phyloP scores from a whole-genome alignment of 2,888 invertebrate species.

The Euzophera pinguis region DNA sequence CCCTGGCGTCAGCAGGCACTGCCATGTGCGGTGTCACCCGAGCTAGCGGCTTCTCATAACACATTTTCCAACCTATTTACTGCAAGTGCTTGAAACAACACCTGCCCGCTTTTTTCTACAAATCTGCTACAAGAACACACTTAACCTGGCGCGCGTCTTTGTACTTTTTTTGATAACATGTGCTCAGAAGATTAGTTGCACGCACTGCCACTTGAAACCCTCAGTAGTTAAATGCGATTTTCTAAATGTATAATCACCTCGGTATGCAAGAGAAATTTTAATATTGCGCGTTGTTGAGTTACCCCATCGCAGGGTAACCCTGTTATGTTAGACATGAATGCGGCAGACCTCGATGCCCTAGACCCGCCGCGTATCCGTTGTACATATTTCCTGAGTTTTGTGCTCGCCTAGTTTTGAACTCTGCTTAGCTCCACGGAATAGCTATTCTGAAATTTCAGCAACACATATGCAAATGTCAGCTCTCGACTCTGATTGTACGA shows the following conservation, averaged over 20 bases:
- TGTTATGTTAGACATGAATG: constrained; percentile 51
- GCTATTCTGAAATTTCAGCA: constrained; percentile 74
- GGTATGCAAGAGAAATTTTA: constrained; percentile 43
- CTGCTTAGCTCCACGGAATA: constrained; percentile 69
- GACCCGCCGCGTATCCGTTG: constrained; percentile 44
- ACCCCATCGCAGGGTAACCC: constrained; percentile 29
- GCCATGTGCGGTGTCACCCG: constrained; percentile 55
- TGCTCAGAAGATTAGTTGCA: constrained; percentile 52
- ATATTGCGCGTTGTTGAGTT: constrained; percentile 36
- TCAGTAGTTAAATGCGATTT: constrained; percentile 39
- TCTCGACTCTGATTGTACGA: constrained; percentile 78
- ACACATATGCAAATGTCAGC: constrained; percentile 78
- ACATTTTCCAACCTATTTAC: constrained; percentile 60
- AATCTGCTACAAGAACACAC: constrained; percentile 49
- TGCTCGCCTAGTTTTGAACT: constrained; percentile 70
- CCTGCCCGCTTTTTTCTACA: constrained; percentile 53
- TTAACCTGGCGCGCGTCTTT: constrained; percentile 50
- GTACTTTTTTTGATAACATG: constrained; percentile 44
- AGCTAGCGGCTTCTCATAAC: constrained; percentile 33
- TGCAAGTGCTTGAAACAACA: constrained; percentile 38
- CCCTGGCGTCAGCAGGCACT: constrained; percentile 39
- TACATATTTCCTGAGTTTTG: constrained; percentile 52
- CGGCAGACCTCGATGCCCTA: constrained; percentile 31
- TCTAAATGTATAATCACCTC: constrained; percentile 30
- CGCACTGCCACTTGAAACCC: constrained; percentile 40